A percentile compares a stretch with the other conserved stretches of the same genome.
phyloP scores from a whole-genome alignment of 2,888 invertebrate genomes.

The Altica lythri region DNA sequence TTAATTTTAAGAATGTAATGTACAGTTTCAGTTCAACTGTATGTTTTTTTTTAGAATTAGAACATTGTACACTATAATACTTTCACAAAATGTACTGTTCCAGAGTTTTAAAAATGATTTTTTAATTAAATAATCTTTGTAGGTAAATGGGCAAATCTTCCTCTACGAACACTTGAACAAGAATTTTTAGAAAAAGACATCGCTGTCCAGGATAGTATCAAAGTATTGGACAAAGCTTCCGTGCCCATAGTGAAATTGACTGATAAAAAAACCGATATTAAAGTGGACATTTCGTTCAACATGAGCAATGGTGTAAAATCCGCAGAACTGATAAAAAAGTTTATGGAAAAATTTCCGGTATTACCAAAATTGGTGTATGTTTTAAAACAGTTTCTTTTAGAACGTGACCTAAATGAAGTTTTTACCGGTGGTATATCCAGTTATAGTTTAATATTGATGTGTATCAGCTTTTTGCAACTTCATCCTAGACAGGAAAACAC shows the following conservation, averaged over 20 bases:
- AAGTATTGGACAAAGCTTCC: slow-evolving; percentile 96
- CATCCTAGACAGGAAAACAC: slow-evolving; percentile 84
- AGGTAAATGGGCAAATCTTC: slow-evolving; percentile 90
- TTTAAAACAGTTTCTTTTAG: slow-evolving; percentile 96
- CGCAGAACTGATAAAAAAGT: slow-evolving; percentile 92
- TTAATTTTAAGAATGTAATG: too few species aligned
- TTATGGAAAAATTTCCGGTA: slow-evolving; percentile 85
- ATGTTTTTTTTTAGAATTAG: too few species aligned
- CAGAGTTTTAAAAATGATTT: too few species aligned
- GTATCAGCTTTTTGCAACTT: slow-evolving; percentile 94
- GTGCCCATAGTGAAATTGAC: slow-evolving; percentile 97
- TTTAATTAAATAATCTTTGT: too few species aligned
- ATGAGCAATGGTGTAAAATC: slow-evolving; percentile 98
- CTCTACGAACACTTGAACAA: slow-evolving; percentile 88
- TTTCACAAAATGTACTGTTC: too few species aligned
- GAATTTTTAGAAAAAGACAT: slow-evolving; percentile 88
- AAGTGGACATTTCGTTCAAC: slow-evolving; percentile 99
- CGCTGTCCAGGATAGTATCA: slow-evolving; percentile 86
- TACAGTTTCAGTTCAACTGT: too few species aligned
- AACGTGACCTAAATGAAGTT: slow-evolving; percentile 98
- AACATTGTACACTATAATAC: too few species aligned
- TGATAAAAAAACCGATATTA: slow-evolving; percentile 78
- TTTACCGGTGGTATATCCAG: slow-evolving; percentile 99
- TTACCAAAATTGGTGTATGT: slow-evolving; percentile 95
- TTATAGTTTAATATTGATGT: slow-evolving; percentile 97